phyloP scores from a whole-genome alignment of 2,888 invertebrate genomes.

The Cheilosia soror region DNA sequence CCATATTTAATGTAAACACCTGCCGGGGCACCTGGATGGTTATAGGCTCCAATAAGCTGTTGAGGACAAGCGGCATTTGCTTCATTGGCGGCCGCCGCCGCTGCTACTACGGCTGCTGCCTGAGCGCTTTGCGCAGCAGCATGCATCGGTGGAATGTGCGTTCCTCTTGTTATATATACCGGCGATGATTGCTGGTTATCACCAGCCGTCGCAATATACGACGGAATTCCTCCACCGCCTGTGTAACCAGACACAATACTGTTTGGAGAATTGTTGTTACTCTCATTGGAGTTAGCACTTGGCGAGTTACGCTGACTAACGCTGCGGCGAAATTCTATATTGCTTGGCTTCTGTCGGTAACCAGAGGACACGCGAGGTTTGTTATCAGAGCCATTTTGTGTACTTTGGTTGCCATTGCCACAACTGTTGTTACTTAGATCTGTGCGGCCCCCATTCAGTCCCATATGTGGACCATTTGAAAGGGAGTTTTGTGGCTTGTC shows the following conservation, averaged over 20 bases:
- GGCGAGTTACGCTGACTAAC: slow-evolving; percentile 83
- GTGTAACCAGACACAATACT: slow-evolving; percentile 79
- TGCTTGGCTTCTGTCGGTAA: slow-evolving; percentile 80
- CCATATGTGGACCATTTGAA: slow-evolving; percentile 60
- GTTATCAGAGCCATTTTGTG: slow-evolving; percentile 68
- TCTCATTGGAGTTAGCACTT: slow-evolving; percentile 83
- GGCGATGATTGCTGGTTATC: slow-evolving; percentile 78
- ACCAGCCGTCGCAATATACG: slow-evolving; percentile 76
- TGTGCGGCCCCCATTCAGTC: slow-evolving; percentile 54
- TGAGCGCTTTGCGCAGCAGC: slow-evolving; percentile 78
- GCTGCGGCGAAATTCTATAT: slow-evolving; percentile 81
- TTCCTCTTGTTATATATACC: slow-evolving; percentile 81
- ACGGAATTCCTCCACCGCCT: slow-evolving; percentile 72
- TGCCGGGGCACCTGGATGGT: slow-evolving; percentile 84
- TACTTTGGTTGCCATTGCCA: slow-evolving; percentile 53
- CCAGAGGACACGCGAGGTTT: slow-evolving; percentile 75
- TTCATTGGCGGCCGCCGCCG: slow-evolving; percentile 79
- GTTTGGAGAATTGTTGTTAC: slow-evolving; percentile 84
- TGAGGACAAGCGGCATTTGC: slow-evolving; percentile 81
- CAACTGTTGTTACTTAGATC: slow-evolving; percentile 62
- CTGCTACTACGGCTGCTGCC: slow-evolving; percentile 81
- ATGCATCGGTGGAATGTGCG: slow-evolving; percentile 83
- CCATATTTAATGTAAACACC: slow-evolving; percentile 84
- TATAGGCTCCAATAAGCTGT: slow-evolving; percentile 85
- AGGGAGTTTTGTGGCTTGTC: slow-evolving; percentile 63